Percentiles rank a stretch among this genome's conserved stretches.
Evolutionary conservation across 2,113 vertebrate genomes (phyloP).

Genomic region (Tangachromis dhanisi): DNA sequence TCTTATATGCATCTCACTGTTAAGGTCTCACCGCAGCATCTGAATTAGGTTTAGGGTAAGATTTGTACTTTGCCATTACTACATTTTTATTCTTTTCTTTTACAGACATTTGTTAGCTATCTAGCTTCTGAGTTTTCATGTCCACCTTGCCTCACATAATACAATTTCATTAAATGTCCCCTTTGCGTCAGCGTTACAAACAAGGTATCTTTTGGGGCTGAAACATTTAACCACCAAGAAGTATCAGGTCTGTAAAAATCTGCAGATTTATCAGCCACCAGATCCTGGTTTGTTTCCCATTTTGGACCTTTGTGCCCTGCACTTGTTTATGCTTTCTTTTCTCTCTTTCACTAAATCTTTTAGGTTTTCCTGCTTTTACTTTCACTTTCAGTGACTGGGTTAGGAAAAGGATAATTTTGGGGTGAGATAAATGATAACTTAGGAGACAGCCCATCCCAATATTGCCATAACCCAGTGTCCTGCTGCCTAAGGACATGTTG

Average conservation of each 20-base stretch:
- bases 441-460: not conserved
- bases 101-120: not conserved
- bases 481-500: not conserved
- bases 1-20: not conserved
- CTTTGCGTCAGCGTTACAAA: not conserved
- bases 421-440: not conserved
- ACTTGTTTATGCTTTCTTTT: not conserved
- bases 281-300: not conserved
- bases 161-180: not conserved
- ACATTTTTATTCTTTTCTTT: not conserved
- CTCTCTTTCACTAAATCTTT: not conserved
- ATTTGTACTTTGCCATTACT: not conserved
- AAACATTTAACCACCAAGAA: not conserved
- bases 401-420: not conserved
- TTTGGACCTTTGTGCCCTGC: not conserved
- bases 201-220: not conserved
- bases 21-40: not conserved
- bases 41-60: not conserved
- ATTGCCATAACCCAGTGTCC: not conserved
- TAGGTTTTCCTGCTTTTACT: not conserved
- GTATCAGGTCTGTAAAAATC: not conserved
- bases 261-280: not conserved
- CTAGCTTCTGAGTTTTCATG: not conserved
- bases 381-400: not conserved
- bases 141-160: not conserved